These are phyloP conservation scores for Drosophila anceps DNA, from an alignment of 2,888 invertebrate genomes.

Conservation along the genomic window DNA sequence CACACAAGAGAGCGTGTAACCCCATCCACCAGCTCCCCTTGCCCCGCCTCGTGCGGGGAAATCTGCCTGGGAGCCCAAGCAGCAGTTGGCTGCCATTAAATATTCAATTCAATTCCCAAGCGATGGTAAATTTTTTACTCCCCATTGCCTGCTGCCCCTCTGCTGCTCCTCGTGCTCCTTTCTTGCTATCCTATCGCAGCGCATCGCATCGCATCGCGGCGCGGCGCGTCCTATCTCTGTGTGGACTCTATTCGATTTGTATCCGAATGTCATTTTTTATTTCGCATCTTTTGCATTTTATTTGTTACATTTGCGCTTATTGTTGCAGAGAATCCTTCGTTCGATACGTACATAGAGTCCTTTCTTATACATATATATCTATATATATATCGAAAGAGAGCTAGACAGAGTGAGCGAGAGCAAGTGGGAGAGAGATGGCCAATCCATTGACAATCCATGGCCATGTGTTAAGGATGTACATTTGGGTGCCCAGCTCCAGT, in stretches of 20 bases:
- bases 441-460: constrained; percentile 75
- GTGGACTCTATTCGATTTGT: constrained; percentile 74
- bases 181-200: constrained; percentile 12
- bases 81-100: constrained; percentile 80
- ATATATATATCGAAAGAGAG: constrained; percentile 18
- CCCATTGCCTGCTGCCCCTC: constrained; percentile 13
- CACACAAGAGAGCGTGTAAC: constrained; percentile 11
- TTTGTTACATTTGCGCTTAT: constrained; percentile 79
- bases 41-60: not conserved
- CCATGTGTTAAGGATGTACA: constrained; percentile 76
- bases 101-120: constrained; percentile 76
- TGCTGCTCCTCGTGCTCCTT: not conserved
- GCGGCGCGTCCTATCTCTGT: constrained; percentile 34
- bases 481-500: constrained; percentile 48
- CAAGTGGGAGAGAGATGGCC: constrained; percentile 24
- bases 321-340: constrained; percentile 50
- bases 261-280: constrained; percentile 82
- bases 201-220: constrained; percentile 14
- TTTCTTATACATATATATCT: constrained; percentile 45
- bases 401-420: not conserved
- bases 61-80: constrained; percentile 46
- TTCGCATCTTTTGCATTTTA: constrained; percentile 78
- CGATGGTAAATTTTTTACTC: constrained; percentile 33
- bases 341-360: constrained; percentile 40
- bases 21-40: constrained; percentile 17